These are phyloP conservation scores for Rhagophthalmus giganteus DNA, from an alignment of 2,888 invertebrate genomes.

Conservation along the genomic window DNA sequence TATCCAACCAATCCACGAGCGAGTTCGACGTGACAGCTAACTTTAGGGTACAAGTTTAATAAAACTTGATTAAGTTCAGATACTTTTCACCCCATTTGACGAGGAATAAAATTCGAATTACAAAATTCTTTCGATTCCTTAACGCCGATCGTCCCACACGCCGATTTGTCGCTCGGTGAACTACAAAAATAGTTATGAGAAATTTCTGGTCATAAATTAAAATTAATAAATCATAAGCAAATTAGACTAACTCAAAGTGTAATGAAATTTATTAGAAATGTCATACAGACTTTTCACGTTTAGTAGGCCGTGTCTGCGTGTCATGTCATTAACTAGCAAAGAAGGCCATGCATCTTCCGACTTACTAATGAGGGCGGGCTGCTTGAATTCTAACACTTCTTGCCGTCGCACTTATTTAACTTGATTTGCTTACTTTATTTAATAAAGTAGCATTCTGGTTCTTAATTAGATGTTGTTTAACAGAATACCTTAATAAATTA, in stretches of 20 bases:
- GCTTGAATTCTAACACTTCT: conserved; percentile 33
- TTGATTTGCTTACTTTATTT: conserved; percentile 25
- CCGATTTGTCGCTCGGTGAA: conserved; percentile 8
- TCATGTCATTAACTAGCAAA: conserved; percentile 43
- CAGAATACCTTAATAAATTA: conserved; percentile 20
- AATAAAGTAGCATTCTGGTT: conserved; percentile 11
- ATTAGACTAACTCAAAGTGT: conserved; percentile 41
- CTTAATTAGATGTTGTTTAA: conserved; percentile 24
- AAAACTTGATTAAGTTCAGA: conserved; percentile 32
- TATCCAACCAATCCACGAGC: conserved; percentile 18
- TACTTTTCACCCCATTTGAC: conserved; percentile 32
- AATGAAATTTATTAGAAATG: conserved; percentile 45
- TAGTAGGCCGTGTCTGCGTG: conserved; percentile 43
- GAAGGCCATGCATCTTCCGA: conserved; percentile 41
- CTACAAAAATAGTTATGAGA: conserved; percentile 22
- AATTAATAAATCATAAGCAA: conserved; percentile 41
- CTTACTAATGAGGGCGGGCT: conserved; percentile 45
- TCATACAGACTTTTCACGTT: conserved; percentile 40
- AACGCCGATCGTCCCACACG: conserved; percentile 13
- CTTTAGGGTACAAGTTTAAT: conserved; percentile 32
- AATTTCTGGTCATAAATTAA: conserved; percentile 38
- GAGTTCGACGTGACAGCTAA: conserved; percentile 27
- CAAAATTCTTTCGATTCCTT: conserved; percentile 28
- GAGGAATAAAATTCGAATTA: conserved; percentile 30
- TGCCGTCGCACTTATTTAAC: conserved; percentile 24